Evolutionary conservation across 2,797 vertebrate genomes (phyloP).

Genomic region (Sternarchorhynchus goeldii): DNA sequence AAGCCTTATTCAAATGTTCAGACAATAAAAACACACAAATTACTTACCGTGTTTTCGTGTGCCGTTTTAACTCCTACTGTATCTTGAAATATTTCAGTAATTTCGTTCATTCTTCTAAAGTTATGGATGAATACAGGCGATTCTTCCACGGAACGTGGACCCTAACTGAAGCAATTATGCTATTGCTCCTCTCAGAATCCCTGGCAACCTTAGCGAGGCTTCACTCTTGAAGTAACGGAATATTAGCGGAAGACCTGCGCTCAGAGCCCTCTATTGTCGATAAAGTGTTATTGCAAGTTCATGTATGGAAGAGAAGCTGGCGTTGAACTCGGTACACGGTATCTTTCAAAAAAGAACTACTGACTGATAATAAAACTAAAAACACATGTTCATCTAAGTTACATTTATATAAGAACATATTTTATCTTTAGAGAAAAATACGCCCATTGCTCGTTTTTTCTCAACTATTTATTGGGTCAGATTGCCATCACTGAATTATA

Average conservation of each 20-base stretch:
- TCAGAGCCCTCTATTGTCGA: constrained; percentile 1
- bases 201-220: constrained; percentile 26
- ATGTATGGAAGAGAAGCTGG: too few relatives aligned
- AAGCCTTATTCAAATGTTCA: too few relatives aligned
- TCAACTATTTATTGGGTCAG: constrained; percentile 40
- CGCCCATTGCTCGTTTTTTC: background rate
- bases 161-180: background rate
- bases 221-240: background rate
- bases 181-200: constrained; percentile 5
- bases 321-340: too few relatives aligned
- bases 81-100: background rate
- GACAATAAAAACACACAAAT: background rate
- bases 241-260: background rate
- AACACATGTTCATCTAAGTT: too few relatives aligned
- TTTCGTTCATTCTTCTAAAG: background rate
- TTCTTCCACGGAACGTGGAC: background rate
- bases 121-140: background rate
- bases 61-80: background rate
- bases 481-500: constrained; percentile 33
- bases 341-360: too few relatives aligned
- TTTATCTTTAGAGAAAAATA: background rate
- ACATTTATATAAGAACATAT: too few relatives aligned
- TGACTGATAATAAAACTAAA: too few relatives aligned
- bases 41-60: background rate
- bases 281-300: background rate